A percentile compares a stretch with the other conserved stretches of the same genome.
Evolutionary conservation across 1,140 invertebrate species (phyloP).

Genomic region (Atta cephalotes): DNA sequence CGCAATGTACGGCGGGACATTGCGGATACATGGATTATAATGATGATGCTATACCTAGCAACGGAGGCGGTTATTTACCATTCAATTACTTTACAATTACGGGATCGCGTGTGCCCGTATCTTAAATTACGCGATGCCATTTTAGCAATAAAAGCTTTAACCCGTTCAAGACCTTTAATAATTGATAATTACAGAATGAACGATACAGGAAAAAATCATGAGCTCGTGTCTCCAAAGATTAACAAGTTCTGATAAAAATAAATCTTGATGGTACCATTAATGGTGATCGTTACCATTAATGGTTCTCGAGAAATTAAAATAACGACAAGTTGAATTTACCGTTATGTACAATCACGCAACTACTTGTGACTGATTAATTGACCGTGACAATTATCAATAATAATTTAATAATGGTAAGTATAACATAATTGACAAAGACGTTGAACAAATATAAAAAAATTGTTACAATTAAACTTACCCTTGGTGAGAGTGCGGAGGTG

Average conservation of each 20-base stretch:
- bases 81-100: conserved; percentile 78
- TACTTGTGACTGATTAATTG: not conserved
- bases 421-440: not conserved
- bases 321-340: conserved; percentile 23
- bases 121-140: conserved; percentile 47
- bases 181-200: conserved; percentile 61
- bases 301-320: conserved; percentile 19
- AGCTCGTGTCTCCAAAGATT: conserved; percentile 14
- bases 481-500: conserved; percentile 79
- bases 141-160: conserved; percentile 50
- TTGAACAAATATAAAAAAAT: not conserved
- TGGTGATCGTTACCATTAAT: conserved; percentile 14
- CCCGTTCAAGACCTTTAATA: conserved; percentile 46
- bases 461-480: conserved; percentile 74
- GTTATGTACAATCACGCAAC: conserved; percentile 5
- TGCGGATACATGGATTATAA: conserved; percentile 60
- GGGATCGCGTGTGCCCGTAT: conserved; percentile 61
- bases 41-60: conserved; percentile 55
- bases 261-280: conserved; percentile 5
- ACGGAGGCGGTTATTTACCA: conserved; percentile 67
- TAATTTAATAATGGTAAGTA: not conserved
- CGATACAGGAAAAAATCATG: not conserved
- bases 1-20: conserved; percentile 45
- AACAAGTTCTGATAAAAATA: conserved; percentile 1
- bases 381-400: not conserved